Percentiles rank a stretch among this genome's conserved stretches.
Evolutionary conservation across 1,140 invertebrate genomes (phyloP).

Genomic region (Hesperophylax magnus): DNA sequence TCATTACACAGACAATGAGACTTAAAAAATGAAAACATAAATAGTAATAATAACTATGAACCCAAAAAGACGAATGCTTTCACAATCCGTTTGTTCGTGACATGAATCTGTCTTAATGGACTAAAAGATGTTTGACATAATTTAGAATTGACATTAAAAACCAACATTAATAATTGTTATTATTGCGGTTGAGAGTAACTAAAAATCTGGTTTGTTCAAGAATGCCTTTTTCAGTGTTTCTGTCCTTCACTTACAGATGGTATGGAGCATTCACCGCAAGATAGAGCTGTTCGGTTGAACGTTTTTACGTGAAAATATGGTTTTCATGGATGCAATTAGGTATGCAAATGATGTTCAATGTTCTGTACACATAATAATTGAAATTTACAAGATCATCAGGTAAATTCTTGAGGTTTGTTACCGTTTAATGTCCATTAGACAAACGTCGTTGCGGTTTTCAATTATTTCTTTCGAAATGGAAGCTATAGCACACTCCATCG

Average conservation of each 20-base stretch:
- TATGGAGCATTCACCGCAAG: not conserved
- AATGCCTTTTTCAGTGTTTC: not conserved
- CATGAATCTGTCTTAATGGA: conserved; percentile 33
- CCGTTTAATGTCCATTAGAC: not conserved
- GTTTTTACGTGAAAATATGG: not conserved
- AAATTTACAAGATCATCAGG: not conserved
- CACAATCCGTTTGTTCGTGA: conserved; percentile 4
- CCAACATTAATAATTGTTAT: conserved; percentile 13
- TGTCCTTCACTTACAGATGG: not conserved
- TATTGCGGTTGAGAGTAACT: not conserved
- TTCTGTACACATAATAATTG: conserved; percentile 17
- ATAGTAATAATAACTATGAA: not conserved
- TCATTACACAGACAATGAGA: not conserved
- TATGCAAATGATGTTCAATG: not conserved
- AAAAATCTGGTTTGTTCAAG: conserved; percentile 1
- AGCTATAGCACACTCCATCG: too few relatives aligned
- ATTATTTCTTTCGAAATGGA: too few relatives aligned
- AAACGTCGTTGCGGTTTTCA: too few relatives aligned
- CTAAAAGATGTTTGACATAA: conserved; percentile 44
- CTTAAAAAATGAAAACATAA: conserved; percentile 25
- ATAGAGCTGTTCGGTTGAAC: not conserved
- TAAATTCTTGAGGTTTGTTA: not conserved
- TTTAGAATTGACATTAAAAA: conserved; percentile 45
- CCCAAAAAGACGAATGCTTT: not conserved
- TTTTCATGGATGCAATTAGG: not conserved